Conservation (phyloP, 2,797 vertebrate species). For the Acanthiza pusilla region DNA sequence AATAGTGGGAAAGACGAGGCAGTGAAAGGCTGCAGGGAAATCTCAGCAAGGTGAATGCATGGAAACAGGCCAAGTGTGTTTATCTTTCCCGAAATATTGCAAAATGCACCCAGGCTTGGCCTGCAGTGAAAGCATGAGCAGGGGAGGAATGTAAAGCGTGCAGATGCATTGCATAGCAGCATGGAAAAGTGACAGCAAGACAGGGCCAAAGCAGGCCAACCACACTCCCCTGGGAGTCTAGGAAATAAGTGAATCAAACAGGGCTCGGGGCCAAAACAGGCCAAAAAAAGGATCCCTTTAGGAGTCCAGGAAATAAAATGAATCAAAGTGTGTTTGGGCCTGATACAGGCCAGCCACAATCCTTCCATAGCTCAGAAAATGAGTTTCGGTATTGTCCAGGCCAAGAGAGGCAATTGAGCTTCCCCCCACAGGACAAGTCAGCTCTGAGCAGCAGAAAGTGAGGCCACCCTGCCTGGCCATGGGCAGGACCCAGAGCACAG, state of each 20-base stretch:
- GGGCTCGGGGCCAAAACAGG: constrained; percentile 42
- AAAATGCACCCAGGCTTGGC: constrained; percentile 24
- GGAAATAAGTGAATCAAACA: constrained; percentile 65
- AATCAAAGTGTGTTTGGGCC: constrained; percentile 55
- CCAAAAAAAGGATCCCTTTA: constrained; percentile 34
- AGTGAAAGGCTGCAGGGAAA: not conserved
- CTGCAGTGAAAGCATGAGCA: not conserved
- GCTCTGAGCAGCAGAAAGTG: not conserved
- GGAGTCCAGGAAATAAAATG: constrained; percentile 57
- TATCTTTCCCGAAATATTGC: not conserved
- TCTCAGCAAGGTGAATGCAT: constrained; percentile 12
- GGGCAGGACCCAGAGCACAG: not conserved
- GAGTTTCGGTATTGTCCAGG: constrained; percentile 8
- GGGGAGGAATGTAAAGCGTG: constrained; percentile 33
- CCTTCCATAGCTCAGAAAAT: constrained; percentile 52
- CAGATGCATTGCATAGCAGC: constrained; percentile 53
- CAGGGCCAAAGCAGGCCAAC: constrained; percentile 55
- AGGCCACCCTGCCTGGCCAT: not conserved
- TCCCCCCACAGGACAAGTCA: not conserved
- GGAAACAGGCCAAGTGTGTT: not conserved
- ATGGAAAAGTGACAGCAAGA: constrained; percentile 36
- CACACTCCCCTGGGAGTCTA: constrained; percentile 50
- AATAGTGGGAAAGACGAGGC: not conserved
- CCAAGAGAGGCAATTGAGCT: constrained; percentile 49
- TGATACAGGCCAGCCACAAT: constrained; percentile 65